Evolutionary conservation across 1,140 invertebrate species (phyloP).

Genomic region (Drosophila kohkoa): DNA sequence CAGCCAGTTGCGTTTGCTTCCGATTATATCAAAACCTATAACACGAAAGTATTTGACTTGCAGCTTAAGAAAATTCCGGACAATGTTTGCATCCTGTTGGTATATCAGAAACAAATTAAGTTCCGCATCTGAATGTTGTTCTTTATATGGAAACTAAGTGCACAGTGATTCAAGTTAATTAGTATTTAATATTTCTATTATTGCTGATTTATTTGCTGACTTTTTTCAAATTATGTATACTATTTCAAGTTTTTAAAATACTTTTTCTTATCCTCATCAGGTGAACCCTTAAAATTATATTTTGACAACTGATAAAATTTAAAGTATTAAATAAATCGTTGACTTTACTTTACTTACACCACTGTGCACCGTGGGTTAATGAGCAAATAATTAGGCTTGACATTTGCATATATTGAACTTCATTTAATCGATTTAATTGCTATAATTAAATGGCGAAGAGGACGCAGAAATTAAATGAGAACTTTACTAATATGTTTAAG

Average conservation of each 20-base stretch:
- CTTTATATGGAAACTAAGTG: not conserved
- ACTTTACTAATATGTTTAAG: no score
- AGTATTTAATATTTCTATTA: no score
- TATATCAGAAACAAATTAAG: not conserved
- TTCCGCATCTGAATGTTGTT: not conserved
- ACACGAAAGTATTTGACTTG: conserved; percentile 8
- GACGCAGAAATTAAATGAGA: no score
- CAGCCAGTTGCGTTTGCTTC: conserved; percentile 18
- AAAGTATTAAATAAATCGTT: no score
- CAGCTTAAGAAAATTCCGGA: conserved; percentile 5
- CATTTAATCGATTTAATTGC: conserved; percentile 12
- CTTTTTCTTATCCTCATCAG: no score
- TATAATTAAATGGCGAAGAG: conserved; percentile 1
- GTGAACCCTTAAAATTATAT: no score
- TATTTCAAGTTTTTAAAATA: no score
- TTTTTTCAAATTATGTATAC: no score
- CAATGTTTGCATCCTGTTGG: not conserved
- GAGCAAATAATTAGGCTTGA: conserved; percentile 13
- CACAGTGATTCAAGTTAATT: not conserved
- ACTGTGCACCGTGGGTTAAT: conserved; percentile 7
- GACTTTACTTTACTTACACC: not conserved
- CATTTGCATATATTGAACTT: not conserved
- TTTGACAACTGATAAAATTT: no score
- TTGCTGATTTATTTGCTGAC: no score
- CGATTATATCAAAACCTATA: conserved; percentile 13